Evolutionary conservation across 1,140 invertebrate species (phyloP), one percentile per base, ranked within the genome.

Genomic region (Schlechtendalia chinensis): DNA sequence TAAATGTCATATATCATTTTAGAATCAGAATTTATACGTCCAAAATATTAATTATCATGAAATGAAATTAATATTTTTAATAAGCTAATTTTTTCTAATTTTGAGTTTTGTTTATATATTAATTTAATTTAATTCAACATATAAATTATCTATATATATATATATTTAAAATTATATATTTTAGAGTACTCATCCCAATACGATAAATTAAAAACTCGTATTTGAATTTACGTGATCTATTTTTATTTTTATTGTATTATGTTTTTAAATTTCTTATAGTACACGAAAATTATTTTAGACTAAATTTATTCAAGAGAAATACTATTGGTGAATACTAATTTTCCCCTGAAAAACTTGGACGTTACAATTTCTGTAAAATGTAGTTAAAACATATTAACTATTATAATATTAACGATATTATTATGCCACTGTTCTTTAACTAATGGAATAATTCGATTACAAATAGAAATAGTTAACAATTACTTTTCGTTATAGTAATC

Each of bases 321-420:
- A 67, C 63, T 45, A 67, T 39, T 24, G 32, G 63, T 67, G 63
- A 67, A 67, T 67, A 67, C 63, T 67, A 67, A 67, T 67, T 67
- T 45, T 19, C 1, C 5, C n/a, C 32, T 67, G 32, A 67, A 67
- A 67, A 67, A 67, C 63, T 67, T 32, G 32, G 32, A 45, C 63
- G 32, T 16, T 47, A 22, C 24, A 22, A 45, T 39, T 47, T 45
- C 0, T 45, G n/a, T 45, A 67, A n/a, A 67, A 67, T 45, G 10
- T 45, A n/a, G n/a, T n/a, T n/a, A n/a, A n/a, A n/a, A n/a, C n/a
- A n/a, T n/a, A n/a, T n/a, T n/a, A n/a, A n/a, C n/a, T n/a, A n/a
- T n/a, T n/a, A n/a, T n/a, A n/a, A n/a, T n/a, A n/a, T n/a, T n/a
- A 67, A 67, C 39, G 12, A 45, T 67, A 45, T 45, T 47, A 39